Evolutionary conservation across 2,888 invertebrate genomes (phyloP), one percentile per base, ranked within the genome.

Genomic region (Cantharis lateralis): DNA sequence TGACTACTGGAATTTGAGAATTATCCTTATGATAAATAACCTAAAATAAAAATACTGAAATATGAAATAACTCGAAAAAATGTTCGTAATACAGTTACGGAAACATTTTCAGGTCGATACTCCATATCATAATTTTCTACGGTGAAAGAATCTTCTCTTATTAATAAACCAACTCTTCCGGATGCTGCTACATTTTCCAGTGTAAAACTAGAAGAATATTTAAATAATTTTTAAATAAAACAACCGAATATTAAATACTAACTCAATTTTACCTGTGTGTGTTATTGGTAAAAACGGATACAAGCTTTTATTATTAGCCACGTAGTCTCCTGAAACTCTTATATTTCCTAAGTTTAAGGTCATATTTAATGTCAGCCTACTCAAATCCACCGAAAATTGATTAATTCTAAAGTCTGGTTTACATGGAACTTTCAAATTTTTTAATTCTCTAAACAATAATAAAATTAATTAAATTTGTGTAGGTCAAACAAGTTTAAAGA

Each of bases 61-160:
- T 20, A 20, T 66, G 2, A 20, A 13, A 24, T 66, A 11, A 66
- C 7, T 66, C 13, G 3, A 20, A 66, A 20, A 66, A n/a, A 20
- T 20, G 9, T 15, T 18, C 64, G 10, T n/a, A 82, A 88, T 87
- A 91, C 91, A 88, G 90, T 90, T 11, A 91, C 89, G 76, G 89
- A 85, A 1, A 91, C 89, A 85, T 90, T 91, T 77, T 89, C 90
- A 76, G 91, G 90, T 28, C 84, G 85, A 80, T 91, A 91, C 74
- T 89, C 88, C 63, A 91, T 88, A 70, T 90, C 90, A 71, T 91
- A 91, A 84, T 92, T 91, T 82, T 90, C 89, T 66, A 90, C 90
- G 9, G 90, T 89, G 82, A 90, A 90, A 0, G 90, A 90, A 82
- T 92, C 92, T 70, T 91, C 91, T 71, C 89, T 89, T 69, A 91